A percentile compares a stretch with the other conserved stretches of the same genome.
Conservation (phyloP, 2,888 invertebrate genomes). For the Lysandra bellargus region DNA sequence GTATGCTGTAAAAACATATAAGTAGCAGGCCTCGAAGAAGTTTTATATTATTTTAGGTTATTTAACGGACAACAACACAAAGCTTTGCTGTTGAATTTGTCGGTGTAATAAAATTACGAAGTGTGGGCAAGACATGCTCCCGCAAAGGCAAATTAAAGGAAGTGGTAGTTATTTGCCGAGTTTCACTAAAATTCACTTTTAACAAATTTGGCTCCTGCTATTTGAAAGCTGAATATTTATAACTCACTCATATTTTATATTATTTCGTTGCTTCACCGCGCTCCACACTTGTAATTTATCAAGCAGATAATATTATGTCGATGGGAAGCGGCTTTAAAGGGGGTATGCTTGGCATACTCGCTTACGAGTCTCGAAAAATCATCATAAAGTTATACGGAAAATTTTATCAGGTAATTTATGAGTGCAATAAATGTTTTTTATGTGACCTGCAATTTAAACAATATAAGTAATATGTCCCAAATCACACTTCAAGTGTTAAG, state of each 20-base stretch:
- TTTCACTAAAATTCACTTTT: neutral
- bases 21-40: neutral
- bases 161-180: neutral
- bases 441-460: neutral
- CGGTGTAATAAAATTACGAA: neutral
- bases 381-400: conserved; percentile 56
- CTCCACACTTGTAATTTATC: conserved; percentile 68
- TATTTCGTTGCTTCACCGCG: conserved; percentile 46
- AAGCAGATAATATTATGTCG: conserved; percentile 55
- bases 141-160: conserved; percentile 59
- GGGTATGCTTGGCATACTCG: conserved; percentile 46
- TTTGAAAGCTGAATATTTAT: conserved; percentile 12
- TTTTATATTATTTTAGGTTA: neutral
- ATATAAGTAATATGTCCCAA: no score
- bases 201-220: neutral
- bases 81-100: conserved; percentile 11
- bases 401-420: conserved; percentile 50
- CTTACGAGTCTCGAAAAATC: conserved; percentile 62
- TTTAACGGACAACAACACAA: neutral
- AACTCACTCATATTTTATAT: neutral
- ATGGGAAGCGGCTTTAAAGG: conserved; percentile 58
- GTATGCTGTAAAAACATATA: neutral
- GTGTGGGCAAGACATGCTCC: conserved; percentile 62
- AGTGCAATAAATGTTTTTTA: neutral
- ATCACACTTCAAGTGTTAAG: no score